A percentile compares a stretch with the other conserved stretches of the same genome.
Conservation (phyloP, 2,888 invertebrate species). For the Pantelozetes paolii region DNA sequence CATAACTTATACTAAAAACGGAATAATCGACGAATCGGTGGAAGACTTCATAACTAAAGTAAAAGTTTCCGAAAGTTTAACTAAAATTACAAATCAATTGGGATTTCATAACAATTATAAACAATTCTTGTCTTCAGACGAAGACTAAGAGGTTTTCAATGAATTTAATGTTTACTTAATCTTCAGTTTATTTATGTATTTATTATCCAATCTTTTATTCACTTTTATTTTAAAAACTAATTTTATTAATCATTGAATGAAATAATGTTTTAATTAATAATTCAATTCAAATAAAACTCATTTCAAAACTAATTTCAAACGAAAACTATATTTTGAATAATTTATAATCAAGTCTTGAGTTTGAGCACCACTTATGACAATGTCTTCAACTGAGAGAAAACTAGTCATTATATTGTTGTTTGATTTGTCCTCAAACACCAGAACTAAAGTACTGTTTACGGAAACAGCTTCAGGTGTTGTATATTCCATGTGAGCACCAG, state of each 20-base stretch:
- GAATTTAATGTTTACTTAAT: background rate
- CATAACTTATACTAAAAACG: conserved; percentile 34
- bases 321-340: background rate
- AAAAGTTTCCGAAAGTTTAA: background rate
- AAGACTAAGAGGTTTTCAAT: background rate
- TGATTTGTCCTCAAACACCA: no score
- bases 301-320: background rate
- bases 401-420: no score
- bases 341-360: background rate
- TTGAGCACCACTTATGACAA: background rate
- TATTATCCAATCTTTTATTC: background rate
- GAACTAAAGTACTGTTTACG: background rate
- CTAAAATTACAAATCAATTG: background rate
- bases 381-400: background rate
- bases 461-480: background rate
- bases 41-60: background rate
- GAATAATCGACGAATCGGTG: conserved; percentile 31
- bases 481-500: background rate
- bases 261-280: background rate
- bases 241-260: background rate
- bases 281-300: background rate
- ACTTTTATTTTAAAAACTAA: background rate
- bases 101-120: background rate
- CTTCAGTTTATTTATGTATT: background rate
- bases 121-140: background rate